phyloP scores from a whole-genome alignment of 2,797 vertebrate species.

The Cryptoprocta ferox region DNA sequence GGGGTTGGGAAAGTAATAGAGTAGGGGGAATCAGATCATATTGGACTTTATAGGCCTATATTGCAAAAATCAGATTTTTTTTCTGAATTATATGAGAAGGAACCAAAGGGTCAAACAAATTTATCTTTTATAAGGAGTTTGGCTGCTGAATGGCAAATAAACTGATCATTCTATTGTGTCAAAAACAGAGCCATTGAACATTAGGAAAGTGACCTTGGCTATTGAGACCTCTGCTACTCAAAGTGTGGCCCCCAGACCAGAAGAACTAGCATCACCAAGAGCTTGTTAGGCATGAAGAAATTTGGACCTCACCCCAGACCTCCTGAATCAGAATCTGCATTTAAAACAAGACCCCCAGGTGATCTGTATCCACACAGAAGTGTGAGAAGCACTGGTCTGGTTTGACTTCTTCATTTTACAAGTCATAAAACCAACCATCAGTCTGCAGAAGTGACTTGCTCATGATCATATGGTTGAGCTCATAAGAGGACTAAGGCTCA shows the following conservation, averaged over 20 bases:
- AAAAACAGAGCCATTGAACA: not conserved
- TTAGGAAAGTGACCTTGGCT: not conserved
- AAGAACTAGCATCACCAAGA: not conserved
- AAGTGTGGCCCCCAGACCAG: not conserved
- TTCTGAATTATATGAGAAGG: not conserved
- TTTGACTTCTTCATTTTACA: not conserved
- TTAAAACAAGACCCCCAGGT: not conserved
- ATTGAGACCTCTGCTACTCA: not conserved
- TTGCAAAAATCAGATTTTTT: not conserved
- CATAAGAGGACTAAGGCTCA: not conserved
- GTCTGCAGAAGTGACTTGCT: not conserved
- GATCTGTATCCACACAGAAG: not conserved
- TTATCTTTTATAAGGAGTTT: not conserved
- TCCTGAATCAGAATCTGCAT: not conserved
- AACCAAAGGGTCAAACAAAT: not conserved
- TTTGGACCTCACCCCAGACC: not conserved
- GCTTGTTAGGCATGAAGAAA: not conserved
- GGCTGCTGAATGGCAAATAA: not conserved
- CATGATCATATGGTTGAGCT: not conserved
- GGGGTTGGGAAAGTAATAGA: not conserved
- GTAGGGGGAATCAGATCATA: not conserved
- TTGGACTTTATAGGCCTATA: not conserved
- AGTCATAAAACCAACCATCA: not conserved
- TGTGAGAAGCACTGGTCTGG: not conserved
- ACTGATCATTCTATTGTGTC: not conserved